Evolutionary conservation across 2,113 vertebrate genomes (phyloP).

Genomic region (Redunca redunca): DNA sequence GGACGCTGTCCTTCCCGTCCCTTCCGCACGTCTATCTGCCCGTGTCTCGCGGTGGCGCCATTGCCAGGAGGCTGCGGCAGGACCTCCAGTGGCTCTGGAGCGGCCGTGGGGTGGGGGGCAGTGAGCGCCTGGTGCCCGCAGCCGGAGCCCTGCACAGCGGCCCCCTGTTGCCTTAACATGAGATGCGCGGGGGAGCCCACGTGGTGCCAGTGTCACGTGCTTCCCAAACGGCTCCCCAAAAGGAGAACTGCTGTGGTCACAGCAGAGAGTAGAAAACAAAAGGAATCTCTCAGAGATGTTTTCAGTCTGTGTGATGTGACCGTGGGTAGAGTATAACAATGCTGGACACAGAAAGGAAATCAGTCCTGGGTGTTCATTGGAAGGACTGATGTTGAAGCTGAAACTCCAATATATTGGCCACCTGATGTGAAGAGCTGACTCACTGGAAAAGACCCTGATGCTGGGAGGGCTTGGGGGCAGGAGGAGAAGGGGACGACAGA

Average conservation of each 20-base stretch:
- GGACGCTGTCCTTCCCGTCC: not conserved
- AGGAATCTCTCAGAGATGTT: not conserved
- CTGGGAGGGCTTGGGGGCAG: not conserved
- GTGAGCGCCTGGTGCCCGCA: not conserved
- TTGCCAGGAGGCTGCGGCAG: not conserved
- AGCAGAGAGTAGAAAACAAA: not conserved
- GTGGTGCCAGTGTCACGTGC: not conserved
- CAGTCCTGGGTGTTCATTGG: not conserved
- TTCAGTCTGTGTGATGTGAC: not conserved
- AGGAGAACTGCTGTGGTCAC: not conserved
- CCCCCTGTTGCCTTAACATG: not conserved
- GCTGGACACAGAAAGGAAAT: not conserved
- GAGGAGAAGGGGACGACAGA: not conserved
- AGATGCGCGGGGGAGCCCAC: rapidly evolving
- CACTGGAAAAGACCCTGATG: not conserved
- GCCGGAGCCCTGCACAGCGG: not conserved
- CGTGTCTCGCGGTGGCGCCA: rapidly evolving
- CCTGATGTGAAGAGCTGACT: not conserved
- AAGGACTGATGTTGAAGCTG: not conserved
- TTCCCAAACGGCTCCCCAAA: not conserved
- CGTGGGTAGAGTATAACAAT: not conserved
- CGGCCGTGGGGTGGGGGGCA: not conserved
- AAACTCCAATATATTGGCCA: not conserved
- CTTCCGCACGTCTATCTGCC: rapidly evolving
- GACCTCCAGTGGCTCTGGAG: not conserved